Percentiles rank a stretch among this genome's conserved stretches.
Conservation (phyloP, 2,888 invertebrate species). For the Apoda limacodes region DNA sequence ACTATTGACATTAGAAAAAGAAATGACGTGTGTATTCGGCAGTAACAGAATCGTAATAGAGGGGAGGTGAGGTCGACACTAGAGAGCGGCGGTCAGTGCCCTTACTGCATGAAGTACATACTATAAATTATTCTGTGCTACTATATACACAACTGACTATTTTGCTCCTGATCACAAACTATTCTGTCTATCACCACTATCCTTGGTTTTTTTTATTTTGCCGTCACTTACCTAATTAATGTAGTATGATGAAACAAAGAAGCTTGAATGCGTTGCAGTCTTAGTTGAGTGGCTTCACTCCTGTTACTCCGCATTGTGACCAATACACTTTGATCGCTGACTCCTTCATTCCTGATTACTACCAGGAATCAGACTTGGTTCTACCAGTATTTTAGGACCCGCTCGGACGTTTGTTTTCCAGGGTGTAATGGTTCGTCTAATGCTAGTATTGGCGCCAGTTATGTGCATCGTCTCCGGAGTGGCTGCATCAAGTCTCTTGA, state of each 20-base stretch:
- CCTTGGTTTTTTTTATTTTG: no score
- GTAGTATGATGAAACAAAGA: constrained; percentile 51
- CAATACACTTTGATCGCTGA: constrained; percentile 76
- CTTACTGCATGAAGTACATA: no score
- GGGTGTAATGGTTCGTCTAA: constrained; percentile 99
- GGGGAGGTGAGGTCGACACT: no score
- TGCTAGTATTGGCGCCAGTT: constrained; percentile 97
- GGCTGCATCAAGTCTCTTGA: constrained; percentile 87
- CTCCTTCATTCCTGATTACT: background rate
- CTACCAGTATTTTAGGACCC: constrained; percentile 18
- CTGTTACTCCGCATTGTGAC: constrained; percentile 62
- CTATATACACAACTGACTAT: no score
- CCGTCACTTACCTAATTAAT: no score
- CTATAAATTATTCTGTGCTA: no score
- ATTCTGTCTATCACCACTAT: no score
- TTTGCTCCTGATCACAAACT: no score
- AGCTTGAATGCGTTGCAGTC: constrained; percentile 51
- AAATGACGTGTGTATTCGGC: no score
- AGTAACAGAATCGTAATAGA: no score
- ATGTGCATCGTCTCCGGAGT: constrained; percentile 99
- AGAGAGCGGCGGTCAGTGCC: no score
- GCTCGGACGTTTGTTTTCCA: constrained; percentile 33
- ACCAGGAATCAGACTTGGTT: background rate
- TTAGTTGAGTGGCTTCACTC: constrained; percentile 40
- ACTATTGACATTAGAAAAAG: no score